phyloP scores from a whole-genome alignment of 2,888 invertebrate genomes.

The Drosophila subquinaria region DNA sequence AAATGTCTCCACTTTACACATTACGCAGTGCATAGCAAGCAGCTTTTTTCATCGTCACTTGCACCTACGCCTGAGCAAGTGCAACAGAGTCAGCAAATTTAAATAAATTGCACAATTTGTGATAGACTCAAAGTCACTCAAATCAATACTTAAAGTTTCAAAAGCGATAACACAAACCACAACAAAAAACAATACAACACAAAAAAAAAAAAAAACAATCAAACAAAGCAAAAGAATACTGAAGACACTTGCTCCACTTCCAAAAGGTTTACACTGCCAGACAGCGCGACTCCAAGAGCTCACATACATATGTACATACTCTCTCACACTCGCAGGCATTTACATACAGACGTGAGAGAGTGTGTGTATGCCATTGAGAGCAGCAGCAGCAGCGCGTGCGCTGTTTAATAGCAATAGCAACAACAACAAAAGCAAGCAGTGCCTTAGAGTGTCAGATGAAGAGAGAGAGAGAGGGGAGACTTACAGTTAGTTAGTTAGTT shows the following conservation, averaged over 20 bases:
- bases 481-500: conserved; percentile 55
- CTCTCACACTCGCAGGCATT: conserved; percentile 6
- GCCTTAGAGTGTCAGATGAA: background rate
- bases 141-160: background rate
- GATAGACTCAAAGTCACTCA: background rate
- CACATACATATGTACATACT: conserved; percentile 14
- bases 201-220: background rate
- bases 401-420: conserved; percentile 24
- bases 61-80: background rate
- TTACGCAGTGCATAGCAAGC: background rate
- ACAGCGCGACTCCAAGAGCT: conserved; percentile 68
- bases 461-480: conserved; percentile 2
- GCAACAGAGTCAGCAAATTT: background rate
- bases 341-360: conserved; percentile 1
- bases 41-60: background rate
- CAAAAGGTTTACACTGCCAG: conserved; percentile 62
- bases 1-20: background rate
- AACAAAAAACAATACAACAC: background rate
- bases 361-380: conserved; percentile 32
- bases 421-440: conserved; percentile 8
- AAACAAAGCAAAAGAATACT: conserved; percentile 9
- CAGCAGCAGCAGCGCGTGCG: conserved; percentile 60
- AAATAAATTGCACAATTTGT: background rate
- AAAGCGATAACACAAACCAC: background rate
- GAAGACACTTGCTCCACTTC: conserved; percentile 74